Percentiles rank a stretch among this genome's conserved stretches.
Conservation (phyloP, 1,140 invertebrate species). For the Trichonephila inaurata region DNA sequence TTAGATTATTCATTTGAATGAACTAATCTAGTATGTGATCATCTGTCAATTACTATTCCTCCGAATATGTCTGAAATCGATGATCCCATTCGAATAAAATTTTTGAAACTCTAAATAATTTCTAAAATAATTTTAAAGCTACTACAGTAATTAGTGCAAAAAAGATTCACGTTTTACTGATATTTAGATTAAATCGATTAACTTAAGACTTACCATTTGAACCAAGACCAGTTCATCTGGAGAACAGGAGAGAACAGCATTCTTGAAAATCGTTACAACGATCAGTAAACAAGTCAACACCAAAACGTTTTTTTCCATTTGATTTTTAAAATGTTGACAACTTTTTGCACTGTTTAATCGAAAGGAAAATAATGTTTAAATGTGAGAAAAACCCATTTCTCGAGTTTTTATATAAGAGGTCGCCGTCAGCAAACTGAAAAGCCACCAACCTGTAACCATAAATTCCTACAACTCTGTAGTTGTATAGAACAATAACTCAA, state of each 20-base stretch:
- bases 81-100: no score
- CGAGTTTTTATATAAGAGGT: background rate
- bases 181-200: background rate
- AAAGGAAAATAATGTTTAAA: background rate
- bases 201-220: background rate
- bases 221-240: background rate
- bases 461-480: background rate
- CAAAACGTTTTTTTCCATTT: background rate
- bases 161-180: no score
- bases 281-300: background rate
- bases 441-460: background rate
- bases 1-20: background rate
- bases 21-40: background rate
- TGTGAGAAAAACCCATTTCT: background rate
- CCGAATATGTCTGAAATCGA: background rate
- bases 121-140: background rate
- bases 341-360: slow-evolving; percentile 6
- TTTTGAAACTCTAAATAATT: background rate
- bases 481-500: background rate
- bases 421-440: background rate
- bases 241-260: background rate
- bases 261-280: background rate
- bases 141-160: background rate
- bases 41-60: background rate
- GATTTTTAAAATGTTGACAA: background rate